phyloP scores from a whole-genome alignment of 2,888 invertebrate species.

The Osmoderma eremita region DNA sequence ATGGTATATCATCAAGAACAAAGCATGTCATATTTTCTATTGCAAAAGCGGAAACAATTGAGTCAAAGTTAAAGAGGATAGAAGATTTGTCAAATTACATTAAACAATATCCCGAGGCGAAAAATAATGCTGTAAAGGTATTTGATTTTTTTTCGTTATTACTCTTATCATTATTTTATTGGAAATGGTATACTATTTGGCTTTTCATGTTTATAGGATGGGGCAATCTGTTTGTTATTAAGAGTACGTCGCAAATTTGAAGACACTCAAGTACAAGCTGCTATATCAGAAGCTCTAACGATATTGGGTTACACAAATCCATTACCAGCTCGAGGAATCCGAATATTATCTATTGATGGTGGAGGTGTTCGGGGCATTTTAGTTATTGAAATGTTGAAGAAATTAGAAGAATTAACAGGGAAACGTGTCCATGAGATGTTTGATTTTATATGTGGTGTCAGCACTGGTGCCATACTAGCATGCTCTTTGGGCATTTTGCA shows the following conservation, averaged over 20 bases:
- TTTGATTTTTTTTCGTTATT: slow-evolving; percentile 29
- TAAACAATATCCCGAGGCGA: slow-evolving; percentile 78
- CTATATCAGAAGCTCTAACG: slow-evolving; percentile 69
- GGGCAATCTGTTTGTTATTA: slow-evolving; percentile 74
- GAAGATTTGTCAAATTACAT: slow-evolving; percentile 79
- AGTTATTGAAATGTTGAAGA: slow-evolving; percentile 82
- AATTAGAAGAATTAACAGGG: slow-evolving; percentile 78
- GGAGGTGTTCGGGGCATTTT: slow-evolving; percentile 91
- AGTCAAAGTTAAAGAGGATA: slow-evolving; percentile 70
- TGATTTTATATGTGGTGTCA: slow-evolving; percentile 87
- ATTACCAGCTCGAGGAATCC: slow-evolving; percentile 76
- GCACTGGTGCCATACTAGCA: slow-evolving; percentile 85
- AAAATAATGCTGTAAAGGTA: slow-evolving; percentile 78
- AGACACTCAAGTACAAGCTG: slow-evolving; percentile 59
- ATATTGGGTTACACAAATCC: slow-evolving; percentile 78
- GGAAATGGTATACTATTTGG: neutral
- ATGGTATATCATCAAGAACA: slow-evolving; percentile 73
- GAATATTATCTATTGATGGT: slow-evolving; percentile 88
- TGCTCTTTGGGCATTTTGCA: slow-evolving; percentile 73
- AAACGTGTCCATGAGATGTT: slow-evolving; percentile 80
- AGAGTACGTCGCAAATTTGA: slow-evolving; percentile 64
- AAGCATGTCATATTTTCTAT: slow-evolving; percentile 74
- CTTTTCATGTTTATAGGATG: slow-evolving; percentile 67
- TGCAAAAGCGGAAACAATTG: slow-evolving; percentile 67
- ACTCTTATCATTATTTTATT: too few relatives aligned